These are phyloP conservation scores for Sarcoramphus papa DNA, from an alignment of 2,797 vertebrate species.

Conservation along the genomic window DNA sequence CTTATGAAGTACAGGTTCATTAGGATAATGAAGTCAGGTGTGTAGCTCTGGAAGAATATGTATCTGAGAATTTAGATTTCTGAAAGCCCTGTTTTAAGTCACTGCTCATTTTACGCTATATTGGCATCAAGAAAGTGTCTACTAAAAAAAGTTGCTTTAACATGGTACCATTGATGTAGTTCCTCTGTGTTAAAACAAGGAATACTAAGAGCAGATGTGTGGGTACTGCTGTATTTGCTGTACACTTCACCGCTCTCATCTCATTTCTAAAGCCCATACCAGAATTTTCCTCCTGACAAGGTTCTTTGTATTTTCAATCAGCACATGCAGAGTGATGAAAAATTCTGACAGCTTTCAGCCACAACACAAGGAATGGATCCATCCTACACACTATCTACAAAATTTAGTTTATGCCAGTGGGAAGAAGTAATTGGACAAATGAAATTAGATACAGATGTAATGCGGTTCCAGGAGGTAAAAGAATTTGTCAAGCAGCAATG, in stretches of 20 bases:
- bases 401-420: not conserved
- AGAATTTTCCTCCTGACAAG: not conserved
- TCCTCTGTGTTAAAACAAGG: not conserved
- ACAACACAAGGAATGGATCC: not conserved
- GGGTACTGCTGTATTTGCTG: not conserved
- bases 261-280: not conserved
- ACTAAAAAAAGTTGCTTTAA: not conserved
- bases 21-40: not conserved
- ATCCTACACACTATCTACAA: not conserved
- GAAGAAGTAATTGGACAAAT: not conserved
- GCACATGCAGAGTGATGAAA: not conserved
- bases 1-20: not conserved
- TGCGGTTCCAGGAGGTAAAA: not conserved
- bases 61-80: not conserved
- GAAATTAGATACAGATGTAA: not conserved
- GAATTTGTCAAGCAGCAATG: not conserved
- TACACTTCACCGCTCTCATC: not conserved
- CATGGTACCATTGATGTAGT: not conserved
- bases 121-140: not conserved
- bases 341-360: not conserved
- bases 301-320: not conserved
- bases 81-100: not conserved
- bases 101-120: not conserved
- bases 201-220: not conserved
- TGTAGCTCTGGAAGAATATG: not conserved